A percentile compares a stretch with the other conserved stretches of the same genome.
Conservation (phyloP, 2,113 vertebrate genomes). For the Bombycilla garrulus region DNA sequence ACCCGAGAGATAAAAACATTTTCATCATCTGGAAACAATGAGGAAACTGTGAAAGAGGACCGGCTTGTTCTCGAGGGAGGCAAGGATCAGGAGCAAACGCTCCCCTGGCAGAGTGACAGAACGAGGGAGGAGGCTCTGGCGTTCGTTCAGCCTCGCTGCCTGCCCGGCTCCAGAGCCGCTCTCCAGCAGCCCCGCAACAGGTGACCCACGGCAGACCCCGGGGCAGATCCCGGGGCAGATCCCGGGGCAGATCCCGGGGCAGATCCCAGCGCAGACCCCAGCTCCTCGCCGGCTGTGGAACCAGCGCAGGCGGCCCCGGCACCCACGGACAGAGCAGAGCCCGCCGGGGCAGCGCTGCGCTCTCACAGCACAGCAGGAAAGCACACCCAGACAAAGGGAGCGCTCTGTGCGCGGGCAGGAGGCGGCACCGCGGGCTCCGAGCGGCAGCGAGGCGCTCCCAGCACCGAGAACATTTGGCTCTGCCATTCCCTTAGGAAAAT, state of each 20-base stretch:
- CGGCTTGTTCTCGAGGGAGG: neutral
- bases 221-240: neutral
- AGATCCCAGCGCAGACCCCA: neutral
- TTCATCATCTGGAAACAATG: slow-evolving; percentile 49
- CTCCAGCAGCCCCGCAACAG: neutral
- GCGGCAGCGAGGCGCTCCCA: neutral
- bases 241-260: neutral
- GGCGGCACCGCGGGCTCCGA: neutral
- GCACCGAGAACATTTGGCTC: fast-evolving
- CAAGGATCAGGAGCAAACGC: neutral
- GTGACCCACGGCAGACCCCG: neutral
- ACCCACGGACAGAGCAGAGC: fast-evolving
- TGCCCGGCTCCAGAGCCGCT: neutral
- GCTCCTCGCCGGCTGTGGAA: neutral
- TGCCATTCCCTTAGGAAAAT: neutral
- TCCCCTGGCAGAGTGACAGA: neutral
- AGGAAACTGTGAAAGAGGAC: neutral
- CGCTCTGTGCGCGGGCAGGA: neutral
- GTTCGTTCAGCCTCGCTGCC: neutral
- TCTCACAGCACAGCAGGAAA: neutral
- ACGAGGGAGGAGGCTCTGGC: neutral
- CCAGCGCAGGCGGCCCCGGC: fast-evolving
- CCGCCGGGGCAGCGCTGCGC: fast-evolving
- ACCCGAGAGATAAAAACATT: slow-evolving; percentile 13
- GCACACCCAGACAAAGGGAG: neutral